phyloP scores from a whole-genome alignment of 2,888 invertebrate species.

The Agrochola lychnidis region DNA sequence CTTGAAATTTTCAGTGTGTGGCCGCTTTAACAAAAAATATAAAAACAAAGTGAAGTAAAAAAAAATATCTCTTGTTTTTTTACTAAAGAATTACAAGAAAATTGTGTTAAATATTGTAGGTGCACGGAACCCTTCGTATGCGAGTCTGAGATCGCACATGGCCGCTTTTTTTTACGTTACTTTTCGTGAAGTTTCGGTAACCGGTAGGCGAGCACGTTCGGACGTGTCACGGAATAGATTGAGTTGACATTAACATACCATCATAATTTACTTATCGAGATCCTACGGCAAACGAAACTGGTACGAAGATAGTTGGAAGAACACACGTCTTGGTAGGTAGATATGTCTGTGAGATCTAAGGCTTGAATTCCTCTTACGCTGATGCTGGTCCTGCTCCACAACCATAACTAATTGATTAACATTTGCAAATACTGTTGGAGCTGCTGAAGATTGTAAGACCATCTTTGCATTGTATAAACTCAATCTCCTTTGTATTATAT shows the following conservation, averaged over 20 bases:
- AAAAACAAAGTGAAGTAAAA: too few relatives aligned
- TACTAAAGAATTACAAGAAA: neutral
- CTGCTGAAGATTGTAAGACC: too few relatives aligned
- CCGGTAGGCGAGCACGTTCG: conserved; percentile 49
- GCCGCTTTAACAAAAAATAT: too few relatives aligned
- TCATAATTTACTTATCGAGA: conserved; percentile 49
- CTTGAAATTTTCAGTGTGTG: too few relatives aligned
- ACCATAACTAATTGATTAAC: too few relatives aligned
- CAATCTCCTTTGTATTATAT: too few relatives aligned
- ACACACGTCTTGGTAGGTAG: neutral
- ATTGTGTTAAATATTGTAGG: neutral
- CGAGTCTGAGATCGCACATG: neutral
- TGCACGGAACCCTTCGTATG: neutral
- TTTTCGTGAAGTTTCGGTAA: conserved; percentile 39
- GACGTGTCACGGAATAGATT: conserved; percentile 56
- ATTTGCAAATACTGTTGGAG: too few relatives aligned
- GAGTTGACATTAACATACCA: conserved; percentile 38
- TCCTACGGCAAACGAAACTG: conserved; percentile 25
- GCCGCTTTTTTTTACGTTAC: neutral
- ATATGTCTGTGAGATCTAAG: neutral
- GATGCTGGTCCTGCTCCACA: too few relatives aligned
- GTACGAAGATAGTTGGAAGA: neutral
- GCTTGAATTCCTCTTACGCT: too few relatives aligned
- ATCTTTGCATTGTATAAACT: too few relatives aligned
- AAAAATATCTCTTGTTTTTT: too few relatives aligned